Evolutionary conservation across 2,888 invertebrate species (phyloP).

Genomic region (Macroteleia sp.): DNA sequence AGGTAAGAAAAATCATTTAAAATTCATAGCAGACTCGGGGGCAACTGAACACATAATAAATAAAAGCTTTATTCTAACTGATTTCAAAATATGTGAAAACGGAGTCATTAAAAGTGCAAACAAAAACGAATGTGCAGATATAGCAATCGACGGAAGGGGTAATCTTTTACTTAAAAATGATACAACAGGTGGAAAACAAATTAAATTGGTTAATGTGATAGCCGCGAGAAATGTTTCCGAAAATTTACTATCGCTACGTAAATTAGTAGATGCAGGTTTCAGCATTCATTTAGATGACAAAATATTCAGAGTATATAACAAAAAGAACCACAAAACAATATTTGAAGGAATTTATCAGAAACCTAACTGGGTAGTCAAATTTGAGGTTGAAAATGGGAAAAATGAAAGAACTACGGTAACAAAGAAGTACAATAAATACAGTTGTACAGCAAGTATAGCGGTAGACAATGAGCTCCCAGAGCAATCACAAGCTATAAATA

Average conservation of each 20-base stretch:
- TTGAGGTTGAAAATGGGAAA: conserved; percentile 28
- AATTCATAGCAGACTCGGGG: conserved; percentile 64
- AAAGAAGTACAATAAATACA: conserved; percentile 27
- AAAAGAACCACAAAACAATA: conserved; percentile 47
- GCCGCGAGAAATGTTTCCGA: conserved; percentile 64
- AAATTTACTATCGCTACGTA: conserved; percentile 66
- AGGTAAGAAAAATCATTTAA: conserved; percentile 12
- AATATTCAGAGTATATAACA: conserved; percentile 49
- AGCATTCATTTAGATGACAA: conserved; percentile 19
- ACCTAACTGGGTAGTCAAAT: conserved; percentile 55
- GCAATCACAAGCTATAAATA: conserved; percentile 2
- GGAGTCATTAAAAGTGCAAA: conserved; percentile 61
- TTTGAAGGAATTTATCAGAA: conserved; percentile 53
- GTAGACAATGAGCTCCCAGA: conserved; percentile 23
- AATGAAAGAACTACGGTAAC: too few relatives aligned
- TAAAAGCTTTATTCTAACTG: conserved; percentile 6
- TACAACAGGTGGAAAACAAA: conserved; percentile 19
- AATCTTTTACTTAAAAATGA: conserved; percentile 57
- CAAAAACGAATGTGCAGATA: conserved; percentile 62
- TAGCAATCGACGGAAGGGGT: conserved; percentile 66
- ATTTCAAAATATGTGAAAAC: conserved; percentile 30
- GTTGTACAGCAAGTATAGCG: conserved; percentile 43
- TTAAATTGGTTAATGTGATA: conserved; percentile 63
- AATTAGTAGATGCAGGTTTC: conserved; percentile 49
- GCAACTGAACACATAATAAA: conserved; percentile 56